Base-by-base conservation (phyloP, 2,888 invertebrate species). In the Morpho achilles region DNA sequence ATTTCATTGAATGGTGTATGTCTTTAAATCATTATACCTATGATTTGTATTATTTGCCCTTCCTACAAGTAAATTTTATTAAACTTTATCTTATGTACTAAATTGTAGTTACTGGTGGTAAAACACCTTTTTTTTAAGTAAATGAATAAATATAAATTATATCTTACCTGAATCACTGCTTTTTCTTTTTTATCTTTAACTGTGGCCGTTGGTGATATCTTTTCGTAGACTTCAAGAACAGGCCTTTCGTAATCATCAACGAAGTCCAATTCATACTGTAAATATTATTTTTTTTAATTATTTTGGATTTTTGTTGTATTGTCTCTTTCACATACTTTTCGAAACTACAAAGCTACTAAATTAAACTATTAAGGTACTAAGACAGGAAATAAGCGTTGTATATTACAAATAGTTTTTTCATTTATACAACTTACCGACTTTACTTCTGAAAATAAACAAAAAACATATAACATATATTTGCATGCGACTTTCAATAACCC, bases 211-310 rank as follows among this genome's bases (percentile, higher is more conserved):
- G 91, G 90, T 23, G 87, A 71, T n/a, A 91, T 73, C 72, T 93
- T 93, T 78, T 94, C 93, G 71, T 94, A 94, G 80, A 93, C 94
- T 70, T 95, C 95, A 63, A 95, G 89, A 40, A 93, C 93, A 4
- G 95, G 93, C 63, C 95, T 92, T 69, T 96, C 95, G 73, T 96
- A 96, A 81, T 96, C 96, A 56, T 94, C 94, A 45, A 89, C 87
- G 73, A 91, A 90, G 78, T 91, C 91, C 67, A 89, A 73, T 76
- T 89, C 87, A 63, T 79, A 70, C 86, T 90, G 81, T 54, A 82
- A 82, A 62, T 56, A 55, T 52, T 22, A 45, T 10, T 7, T 10
- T 9, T 45, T 40, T 41, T 45, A 45, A 45, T n/a, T 43, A 43
- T 8, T 16, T 50, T 7, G n/a, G 8, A 50, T 16, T 1, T 8